Evolutionary conservation across 2,888 invertebrate species (phyloP).

Genomic region (Amiota mariae): DNA sequence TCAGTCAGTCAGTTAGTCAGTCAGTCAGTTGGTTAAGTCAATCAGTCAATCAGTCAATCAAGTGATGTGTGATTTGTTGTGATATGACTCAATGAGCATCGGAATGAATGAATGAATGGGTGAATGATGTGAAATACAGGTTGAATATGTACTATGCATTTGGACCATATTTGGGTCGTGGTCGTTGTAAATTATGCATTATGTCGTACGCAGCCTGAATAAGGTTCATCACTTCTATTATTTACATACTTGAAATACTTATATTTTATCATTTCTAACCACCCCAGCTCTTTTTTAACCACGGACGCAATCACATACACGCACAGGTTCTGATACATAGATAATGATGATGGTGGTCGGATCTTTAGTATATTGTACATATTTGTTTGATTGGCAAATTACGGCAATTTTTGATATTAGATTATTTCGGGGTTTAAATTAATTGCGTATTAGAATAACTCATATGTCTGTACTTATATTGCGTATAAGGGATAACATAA

Average conservation of each 20-base stretch:
- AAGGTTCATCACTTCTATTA: too few relatives aligned
- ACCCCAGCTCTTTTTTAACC: neutral
- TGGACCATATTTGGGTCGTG: slow-evolving; percentile 59
- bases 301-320: neutral
- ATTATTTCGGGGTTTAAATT: slow-evolving; percentile 64
- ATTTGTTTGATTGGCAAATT: slow-evolving; percentile 62
- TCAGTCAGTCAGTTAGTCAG: neutral
- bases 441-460: slow-evolving; percentile 51
- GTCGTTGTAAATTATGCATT: slow-evolving; percentile 54
- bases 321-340: neutral
- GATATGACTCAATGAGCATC: slow-evolving; percentile 8
- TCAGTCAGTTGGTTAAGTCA: neutral
- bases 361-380: neutral
- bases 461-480: too few relatives aligned
- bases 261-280: too few relatives aligned
- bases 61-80: slow-evolving; percentile 24
- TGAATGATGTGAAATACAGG: neutral
- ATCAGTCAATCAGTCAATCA: neutral
- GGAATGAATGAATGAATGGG: slow-evolving; percentile 5
- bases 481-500: too few relatives aligned
- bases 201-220: slow-evolving; percentile 10
- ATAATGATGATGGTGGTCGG: neutral
- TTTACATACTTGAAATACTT: too few relatives aligned
- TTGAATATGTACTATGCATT: neutral
- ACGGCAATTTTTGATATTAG: slow-evolving; percentile 65